Evolutionary conservation across 2,797 vertebrate species (phyloP), one percentile per base, ranked within the genome.

Genomic region (Molossus molossus): DNA sequence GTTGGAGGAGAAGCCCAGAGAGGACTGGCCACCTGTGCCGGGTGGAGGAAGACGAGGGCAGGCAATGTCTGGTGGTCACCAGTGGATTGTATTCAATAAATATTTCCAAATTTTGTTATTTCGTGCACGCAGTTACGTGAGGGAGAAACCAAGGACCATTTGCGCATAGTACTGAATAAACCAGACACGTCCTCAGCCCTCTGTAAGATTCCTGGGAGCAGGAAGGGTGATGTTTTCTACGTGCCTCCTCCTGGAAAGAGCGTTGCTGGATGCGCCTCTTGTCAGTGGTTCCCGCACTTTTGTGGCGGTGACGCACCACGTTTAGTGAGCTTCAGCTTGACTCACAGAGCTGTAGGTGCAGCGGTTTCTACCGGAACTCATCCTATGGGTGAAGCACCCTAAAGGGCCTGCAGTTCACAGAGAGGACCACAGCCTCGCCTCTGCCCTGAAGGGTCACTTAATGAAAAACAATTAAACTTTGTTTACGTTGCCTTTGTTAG

Each of bases 401-500:
- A 1, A 7, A 81, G 87, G 76, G 75, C 65, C 62, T 3, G 37
- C 37, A 55, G 77, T 73, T 88, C 95, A 91, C 57, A 14, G 75
- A 83, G 5, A 62, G 64, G 60, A 67, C 8, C n/a, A 2, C 55
- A 9, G 2, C 33, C 77, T 93, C 67, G 55, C 77, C 64, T 80
- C 65, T 88, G 82, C 77, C 90, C 77, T 29, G 29, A 65, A 93
- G 96, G 94, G 45, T 85, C 65, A 33, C 90, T 95, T 87, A 13
- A 90, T 13, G 50, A 53, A 53, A 14, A 72, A 90, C 93, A 88
- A 72, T 77, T 25, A 79, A 83, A 72, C 57, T 4, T 91, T 88
- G 90, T 96, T 94, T 85, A 55, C 95, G 92, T 90, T 37, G 75
- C 85, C 77, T 90, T 82, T 53, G 18, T 9, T 62, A 81, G 81